Conservation (phyloP, 2,797 vertebrate genomes). For the Anas acuta region DNA sequence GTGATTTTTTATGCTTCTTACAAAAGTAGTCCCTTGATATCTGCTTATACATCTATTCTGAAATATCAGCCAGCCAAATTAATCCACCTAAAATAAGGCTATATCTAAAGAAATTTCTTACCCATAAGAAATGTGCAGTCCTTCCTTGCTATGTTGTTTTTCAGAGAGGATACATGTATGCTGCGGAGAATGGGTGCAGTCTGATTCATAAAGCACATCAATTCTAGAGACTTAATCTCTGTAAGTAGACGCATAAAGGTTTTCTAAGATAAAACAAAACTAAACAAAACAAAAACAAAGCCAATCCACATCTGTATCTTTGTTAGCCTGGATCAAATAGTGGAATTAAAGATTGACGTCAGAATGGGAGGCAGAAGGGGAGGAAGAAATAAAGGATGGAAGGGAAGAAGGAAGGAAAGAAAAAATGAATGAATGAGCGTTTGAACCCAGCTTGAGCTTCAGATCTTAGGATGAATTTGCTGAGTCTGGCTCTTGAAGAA, state of each 20-base stretch:
- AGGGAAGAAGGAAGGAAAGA: neutral
- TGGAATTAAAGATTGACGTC: neutral
- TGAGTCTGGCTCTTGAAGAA: neutral
- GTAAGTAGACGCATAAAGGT: neutral
- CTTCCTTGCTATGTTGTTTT: neutral
- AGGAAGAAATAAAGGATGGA: neutral
- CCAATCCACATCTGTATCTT: neutral
- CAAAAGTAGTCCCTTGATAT: neutral
- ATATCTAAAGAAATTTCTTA: neutral
- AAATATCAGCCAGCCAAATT: constrained; percentile 18
- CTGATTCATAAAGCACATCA: neutral
- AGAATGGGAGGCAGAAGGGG: neutral
- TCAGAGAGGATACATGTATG: neutral
- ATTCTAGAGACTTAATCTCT: neutral
- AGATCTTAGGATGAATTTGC: neutral
- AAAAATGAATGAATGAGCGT: neutral
- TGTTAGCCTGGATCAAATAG: neutral
- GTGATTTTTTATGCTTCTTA: neutral
- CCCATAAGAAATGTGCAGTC: neutral
- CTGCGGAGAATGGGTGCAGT: neutral
- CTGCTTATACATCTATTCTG: neutral
- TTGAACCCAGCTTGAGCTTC: neutral
- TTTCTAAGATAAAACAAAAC: neutral
- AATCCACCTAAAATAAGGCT: neutral
- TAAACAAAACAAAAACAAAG: neutral